A percentile compares a stretch with the other conserved stretches of the same genome.
phyloP scores from a whole-genome alignment of 37 sponge, comb jelly and placozoan genomes.

The Haliclona indistincta region DNA sequence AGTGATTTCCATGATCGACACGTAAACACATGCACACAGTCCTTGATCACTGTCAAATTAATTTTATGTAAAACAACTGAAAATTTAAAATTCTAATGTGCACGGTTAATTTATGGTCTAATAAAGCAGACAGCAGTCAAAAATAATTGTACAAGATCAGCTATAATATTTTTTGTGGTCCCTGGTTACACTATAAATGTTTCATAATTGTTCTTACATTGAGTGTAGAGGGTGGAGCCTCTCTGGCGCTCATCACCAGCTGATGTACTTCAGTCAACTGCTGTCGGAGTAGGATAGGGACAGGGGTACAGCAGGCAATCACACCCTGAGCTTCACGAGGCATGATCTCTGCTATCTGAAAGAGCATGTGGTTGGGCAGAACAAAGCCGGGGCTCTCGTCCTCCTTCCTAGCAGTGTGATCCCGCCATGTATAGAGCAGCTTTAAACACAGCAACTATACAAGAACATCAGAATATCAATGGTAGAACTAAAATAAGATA shows the following conservation, averaged over 20 bases:
- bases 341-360: conserved; percentile 86
- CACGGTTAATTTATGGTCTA: no score
- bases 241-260: conserved; percentile 66
- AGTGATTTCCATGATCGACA: no score
- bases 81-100: no score
- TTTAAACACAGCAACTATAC: conserved; percentile 56
- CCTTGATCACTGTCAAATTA: no score
- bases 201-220: no score
- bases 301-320: conserved; percentile 91
- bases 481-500: neutral
- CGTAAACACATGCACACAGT: no score
- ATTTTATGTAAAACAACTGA: no score
- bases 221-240: no score
- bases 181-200: no score
- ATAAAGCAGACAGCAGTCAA: no score
- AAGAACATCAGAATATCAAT: conserved; percentile 4
- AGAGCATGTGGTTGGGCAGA: conserved; percentile 95
- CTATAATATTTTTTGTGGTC: no score
- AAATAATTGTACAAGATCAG: no score
- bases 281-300: conserved; percentile 85
- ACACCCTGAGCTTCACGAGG: conserved; percentile 86
- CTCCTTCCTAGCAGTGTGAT: conserved; percentile 77
- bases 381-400: conserved; percentile 91
- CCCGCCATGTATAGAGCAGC: conserved; percentile 82
- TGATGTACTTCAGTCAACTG: conserved; percentile 70